These are phyloP conservation scores for Pyrocoelia pectoralis DNA, from an alignment of 2,888 invertebrate species.

Conservation along the genomic window DNA sequence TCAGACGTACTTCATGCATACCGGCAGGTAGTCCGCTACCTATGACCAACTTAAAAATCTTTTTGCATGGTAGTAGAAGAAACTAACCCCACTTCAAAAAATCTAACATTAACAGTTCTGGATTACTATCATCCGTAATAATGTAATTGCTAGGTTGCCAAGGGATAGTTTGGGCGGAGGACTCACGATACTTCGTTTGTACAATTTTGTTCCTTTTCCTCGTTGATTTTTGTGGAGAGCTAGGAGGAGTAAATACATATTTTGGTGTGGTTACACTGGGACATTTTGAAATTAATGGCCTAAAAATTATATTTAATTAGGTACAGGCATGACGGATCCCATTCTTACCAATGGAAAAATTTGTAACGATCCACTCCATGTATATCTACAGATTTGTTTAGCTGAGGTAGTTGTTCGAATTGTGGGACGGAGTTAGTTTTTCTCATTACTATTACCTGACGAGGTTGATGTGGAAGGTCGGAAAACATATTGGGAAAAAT, in stretches of 20 bases:
- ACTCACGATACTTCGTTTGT: slow-evolving; percentile 78
- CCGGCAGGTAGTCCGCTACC: slow-evolving; percentile 70
- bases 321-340: no score
- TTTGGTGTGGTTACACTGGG: neutral
- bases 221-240: slow-evolving; percentile 20
- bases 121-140: slow-evolving; percentile 61
- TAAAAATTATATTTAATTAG: no score
- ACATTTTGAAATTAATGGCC: no score
- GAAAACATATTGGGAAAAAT: slow-evolving; percentile 69
- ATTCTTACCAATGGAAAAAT: neutral
- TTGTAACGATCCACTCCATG: slow-evolving; percentile 40
- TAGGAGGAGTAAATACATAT: neutral
- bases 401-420: slow-evolving; percentile 19
- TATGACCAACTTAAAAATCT: slow-evolving; percentile 26
- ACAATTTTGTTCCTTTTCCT: slow-evolving; percentile 61
- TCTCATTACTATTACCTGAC: slow-evolving; percentile 61
- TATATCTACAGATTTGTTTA: slow-evolving; percentile 25
- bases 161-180: slow-evolving; percentile 78
- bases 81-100: slow-evolving; percentile 57
- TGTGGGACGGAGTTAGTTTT: slow-evolving; percentile 42
- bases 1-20: slow-evolving; percentile 68
- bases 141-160: slow-evolving; percentile 75
- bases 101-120: slow-evolving; percentile 73
- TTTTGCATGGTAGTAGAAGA: neutral
- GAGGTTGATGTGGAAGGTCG: slow-evolving; percentile 61